These are phyloP conservation scores for Mormyrus iriodes DNA, from an alignment of 2,113 vertebrate species.

Conservation along the genomic window DNA sequence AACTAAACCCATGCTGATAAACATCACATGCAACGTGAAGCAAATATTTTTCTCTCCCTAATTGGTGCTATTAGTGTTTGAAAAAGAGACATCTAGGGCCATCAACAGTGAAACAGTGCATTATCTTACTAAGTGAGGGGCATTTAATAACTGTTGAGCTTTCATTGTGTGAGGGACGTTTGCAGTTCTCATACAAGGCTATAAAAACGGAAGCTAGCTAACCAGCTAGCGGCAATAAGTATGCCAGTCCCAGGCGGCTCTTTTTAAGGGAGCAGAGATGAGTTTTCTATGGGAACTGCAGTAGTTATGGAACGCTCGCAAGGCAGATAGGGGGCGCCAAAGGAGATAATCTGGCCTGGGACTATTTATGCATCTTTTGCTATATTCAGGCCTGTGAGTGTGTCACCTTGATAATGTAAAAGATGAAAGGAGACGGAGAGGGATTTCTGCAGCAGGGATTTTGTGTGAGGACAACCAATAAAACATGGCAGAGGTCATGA, in stretches of 20 bases:
- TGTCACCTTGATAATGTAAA: not conserved
- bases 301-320: not conserved
- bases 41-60: not conserved
- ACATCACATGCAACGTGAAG: not conserved
- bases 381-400: not conserved
- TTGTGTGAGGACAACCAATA: not conserved
- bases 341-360: not conserved
- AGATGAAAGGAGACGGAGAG: not conserved
- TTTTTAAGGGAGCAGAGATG: not conserved
- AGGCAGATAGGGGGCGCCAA: not conserved
- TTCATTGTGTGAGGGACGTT: not conserved
- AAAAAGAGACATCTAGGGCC: not conserved
- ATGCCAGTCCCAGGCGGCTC: not conserved
- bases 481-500: not conserved
- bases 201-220: not conserved
- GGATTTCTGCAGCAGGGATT: not conserved
- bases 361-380: not conserved
- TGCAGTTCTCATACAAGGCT: not conserved
- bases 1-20: not conserved
- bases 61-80: not conserved
- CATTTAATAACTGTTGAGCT: constrained; percentile 5
- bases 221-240: not conserved
- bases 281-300: not conserved
- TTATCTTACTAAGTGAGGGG: constrained; percentile 1
- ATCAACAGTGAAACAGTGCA: not conserved